Conservation (phyloP, 1,140 invertebrate genomes). For the Heterodera schachtii region DNA sequence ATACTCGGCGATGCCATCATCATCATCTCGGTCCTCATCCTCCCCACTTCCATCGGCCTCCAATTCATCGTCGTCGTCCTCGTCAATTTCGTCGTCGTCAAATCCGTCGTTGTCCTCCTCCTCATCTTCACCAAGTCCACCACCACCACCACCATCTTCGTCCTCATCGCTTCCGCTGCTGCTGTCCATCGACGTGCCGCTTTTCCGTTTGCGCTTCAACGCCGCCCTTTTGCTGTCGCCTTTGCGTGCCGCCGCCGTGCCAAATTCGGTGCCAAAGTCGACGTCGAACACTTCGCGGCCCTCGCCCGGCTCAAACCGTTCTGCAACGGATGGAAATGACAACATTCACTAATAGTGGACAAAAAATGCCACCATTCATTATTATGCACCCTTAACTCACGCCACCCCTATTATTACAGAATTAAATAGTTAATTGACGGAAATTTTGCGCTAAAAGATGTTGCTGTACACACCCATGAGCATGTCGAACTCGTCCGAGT, state of each 20-base stretch:
- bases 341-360: constrained; percentile 2
- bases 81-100: constrained; percentile 67
- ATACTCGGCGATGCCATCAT: constrained; percentile 30
- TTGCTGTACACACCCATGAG: constrained; percentile 61
- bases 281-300: constrained; percentile 44
- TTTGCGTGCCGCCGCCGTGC: constrained; percentile 19
- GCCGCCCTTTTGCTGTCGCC: constrained; percentile 24
- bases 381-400: too few species aligned
- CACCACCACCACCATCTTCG: constrained; percentile 58
- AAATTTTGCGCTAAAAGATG: too few species aligned
- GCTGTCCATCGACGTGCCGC: not conserved
- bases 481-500: constrained; percentile 81
- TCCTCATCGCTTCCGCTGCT: constrained; percentile 32
- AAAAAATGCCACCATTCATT: too few species aligned
- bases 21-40: constrained; percentile 30
- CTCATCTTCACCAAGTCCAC: constrained; percentile 50
- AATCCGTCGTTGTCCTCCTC: constrained; percentile 64
- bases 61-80: constrained; percentile 63
- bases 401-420: too few species aligned
- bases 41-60: constrained; percentile 27
- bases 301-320: constrained; percentile 47
- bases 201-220: constrained; percentile 1
- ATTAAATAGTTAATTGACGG: too few species aligned
- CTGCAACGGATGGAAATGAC: not conserved
- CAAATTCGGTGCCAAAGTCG: constrained; percentile 46